Percentiles rank a stretch among this genome's conserved stretches.
These are phyloP conservation scores for Salmo trutta DNA, from an alignment of 2,797 vertebrate genomes.

Conservation along the genomic window DNA sequence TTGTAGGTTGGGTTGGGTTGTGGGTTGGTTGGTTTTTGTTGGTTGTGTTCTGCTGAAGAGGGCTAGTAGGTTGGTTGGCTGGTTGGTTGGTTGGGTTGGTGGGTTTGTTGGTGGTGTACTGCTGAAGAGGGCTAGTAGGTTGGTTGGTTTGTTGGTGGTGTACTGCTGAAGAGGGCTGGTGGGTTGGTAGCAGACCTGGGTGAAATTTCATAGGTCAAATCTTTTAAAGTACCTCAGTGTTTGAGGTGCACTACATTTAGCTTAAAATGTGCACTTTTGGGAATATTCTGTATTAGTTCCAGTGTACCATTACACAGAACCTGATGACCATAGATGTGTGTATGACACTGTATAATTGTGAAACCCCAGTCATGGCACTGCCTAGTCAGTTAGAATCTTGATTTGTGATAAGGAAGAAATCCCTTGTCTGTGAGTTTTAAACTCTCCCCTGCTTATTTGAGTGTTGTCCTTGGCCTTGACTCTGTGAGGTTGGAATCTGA, in stretches of 20 bases:
- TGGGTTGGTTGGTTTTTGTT: no score
- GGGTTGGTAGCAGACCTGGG: not conserved
- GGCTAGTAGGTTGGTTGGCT: not conserved
- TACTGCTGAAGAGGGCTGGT: no score
- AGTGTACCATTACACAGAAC: not conserved
- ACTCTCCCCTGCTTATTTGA: not conserved
- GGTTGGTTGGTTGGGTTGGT: not conserved
- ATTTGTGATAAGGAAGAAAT: not conserved
- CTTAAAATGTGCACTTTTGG: no score
- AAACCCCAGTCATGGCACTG: not conserved
- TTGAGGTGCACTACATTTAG: no score
- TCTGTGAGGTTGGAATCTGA: constrained; percentile 8
- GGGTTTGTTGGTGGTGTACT: not conserved
- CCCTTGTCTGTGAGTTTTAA: not conserved
- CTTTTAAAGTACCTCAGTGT: not conserved
- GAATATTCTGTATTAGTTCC: not conserved
- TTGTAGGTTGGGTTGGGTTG: no score
- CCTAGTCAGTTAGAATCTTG: not conserved
- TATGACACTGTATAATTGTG: not conserved
- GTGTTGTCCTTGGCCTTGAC: constrained; percentile 10
- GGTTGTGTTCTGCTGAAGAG: no score
- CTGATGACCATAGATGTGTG: not conserved
- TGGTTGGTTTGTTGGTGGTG: not conserved
- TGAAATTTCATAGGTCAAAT: not conserved
- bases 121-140: no score